phyloP scores from a whole-genome alignment of 2,797 vertebrate species.

The Myotis vivesi region DNA sequence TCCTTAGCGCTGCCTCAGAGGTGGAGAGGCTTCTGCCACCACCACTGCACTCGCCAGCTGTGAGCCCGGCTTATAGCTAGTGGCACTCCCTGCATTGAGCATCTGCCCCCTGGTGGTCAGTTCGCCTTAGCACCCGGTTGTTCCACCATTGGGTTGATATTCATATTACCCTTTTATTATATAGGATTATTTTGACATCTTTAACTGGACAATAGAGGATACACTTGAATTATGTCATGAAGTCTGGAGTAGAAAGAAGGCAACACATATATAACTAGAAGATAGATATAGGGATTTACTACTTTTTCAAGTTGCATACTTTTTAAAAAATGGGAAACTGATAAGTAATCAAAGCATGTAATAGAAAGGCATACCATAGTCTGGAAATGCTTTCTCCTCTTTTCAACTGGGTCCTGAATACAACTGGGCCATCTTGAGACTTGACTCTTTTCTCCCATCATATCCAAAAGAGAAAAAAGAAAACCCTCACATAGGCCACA shows the following conservation, averaged over 20 bases:
- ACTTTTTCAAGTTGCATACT: neutral
- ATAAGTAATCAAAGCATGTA: neutral
- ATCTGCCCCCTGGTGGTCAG: too few relatives aligned
- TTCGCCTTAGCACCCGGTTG: too few relatives aligned
- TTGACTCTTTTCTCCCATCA: neutral
- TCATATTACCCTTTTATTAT: too few relatives aligned
- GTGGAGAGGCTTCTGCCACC: too few relatives aligned
- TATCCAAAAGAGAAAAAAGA: neutral
- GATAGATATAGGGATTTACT: neutral
- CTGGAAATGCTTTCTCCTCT: neutral
- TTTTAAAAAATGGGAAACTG: neutral
- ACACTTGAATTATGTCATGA: slow-evolving; percentile 24
- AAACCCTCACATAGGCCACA: neutral
- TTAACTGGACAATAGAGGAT: neutral
- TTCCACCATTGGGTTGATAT: too few relatives aligned
- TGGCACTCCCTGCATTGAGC: too few relatives aligned
- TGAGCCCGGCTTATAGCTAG: too few relatives aligned
- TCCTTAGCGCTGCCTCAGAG: too few relatives aligned
- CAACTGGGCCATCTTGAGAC: neutral
- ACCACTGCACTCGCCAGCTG: too few relatives aligned
- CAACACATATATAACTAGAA: neutral
- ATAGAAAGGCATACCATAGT: neutral
- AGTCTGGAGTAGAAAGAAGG: neutral
- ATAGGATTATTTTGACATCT: neutral
- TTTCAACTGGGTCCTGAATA: neutral